These are phyloP conservation scores for Petrophora chlorosata DNA, from an alignment of 2,888 invertebrate genomes.

Conservation along the genomic window DNA sequence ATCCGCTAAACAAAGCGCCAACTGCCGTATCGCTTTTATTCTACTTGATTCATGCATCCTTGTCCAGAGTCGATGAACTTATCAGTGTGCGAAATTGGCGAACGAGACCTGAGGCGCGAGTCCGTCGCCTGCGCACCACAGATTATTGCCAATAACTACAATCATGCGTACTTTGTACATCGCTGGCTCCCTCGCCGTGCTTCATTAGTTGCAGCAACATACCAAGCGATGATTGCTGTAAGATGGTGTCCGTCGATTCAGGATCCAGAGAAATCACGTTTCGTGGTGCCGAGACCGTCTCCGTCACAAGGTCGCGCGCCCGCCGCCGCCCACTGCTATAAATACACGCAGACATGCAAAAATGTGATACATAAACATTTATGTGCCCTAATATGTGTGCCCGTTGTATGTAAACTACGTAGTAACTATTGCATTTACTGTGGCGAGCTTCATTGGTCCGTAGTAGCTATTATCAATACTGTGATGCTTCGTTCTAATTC, in stretches of 20 bases:
- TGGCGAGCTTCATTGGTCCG: too few relatives aligned
- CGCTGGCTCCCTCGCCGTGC: constrained; percentile 24
- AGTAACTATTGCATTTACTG: constrained; percentile 7
- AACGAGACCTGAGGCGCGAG: constrained; percentile 65
- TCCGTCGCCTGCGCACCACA: constrained; percentile 49
- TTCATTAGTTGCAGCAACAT: background rate
- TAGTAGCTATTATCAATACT: constrained; percentile 5
- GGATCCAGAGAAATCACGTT: constrained; percentile 37
- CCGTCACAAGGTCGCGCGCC: constrained; percentile 75
- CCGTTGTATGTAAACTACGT: constrained; percentile 34
- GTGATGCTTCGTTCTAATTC: constrained; percentile 37
- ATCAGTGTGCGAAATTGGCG: constrained; percentile 80
- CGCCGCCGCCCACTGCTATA: constrained; percentile 72
- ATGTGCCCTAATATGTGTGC: constrained; percentile 63
- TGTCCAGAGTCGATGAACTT: constrained; percentile 76
- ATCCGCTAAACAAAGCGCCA: constrained; percentile 43
- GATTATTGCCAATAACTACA: constrained; percentile 1
- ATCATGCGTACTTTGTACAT: constrained; percentile 38
- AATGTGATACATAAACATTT: constrained; percentile 71
- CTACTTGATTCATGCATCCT: constrained; percentile 60
- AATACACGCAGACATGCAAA: constrained; percentile 79
- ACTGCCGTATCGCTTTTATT: constrained; percentile 61
- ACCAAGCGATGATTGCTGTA: constrained; percentile 39
- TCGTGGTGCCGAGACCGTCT: constrained; percentile 60
- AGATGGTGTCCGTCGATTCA: constrained; percentile 7